Conservation (phyloP, 2,888 invertebrate genomes). For the Hetaerina titia region DNA sequence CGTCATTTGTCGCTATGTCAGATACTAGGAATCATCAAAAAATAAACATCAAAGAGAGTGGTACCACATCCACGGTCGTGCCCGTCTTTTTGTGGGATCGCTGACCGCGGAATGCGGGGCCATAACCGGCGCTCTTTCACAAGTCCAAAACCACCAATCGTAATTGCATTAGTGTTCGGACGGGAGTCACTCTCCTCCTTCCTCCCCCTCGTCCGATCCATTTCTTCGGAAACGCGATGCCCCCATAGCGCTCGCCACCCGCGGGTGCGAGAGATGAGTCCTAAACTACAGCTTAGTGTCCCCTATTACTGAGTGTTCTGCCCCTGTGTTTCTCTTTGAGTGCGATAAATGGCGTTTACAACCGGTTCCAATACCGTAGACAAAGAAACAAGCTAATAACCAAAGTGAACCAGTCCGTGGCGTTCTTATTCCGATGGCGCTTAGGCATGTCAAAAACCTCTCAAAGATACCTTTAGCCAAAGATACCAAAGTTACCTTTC, state of each 20-base stretch:
- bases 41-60: background rate
- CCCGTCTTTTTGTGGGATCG: background rate
- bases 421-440: too few species aligned
- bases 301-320: background rate
- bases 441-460: too few species aligned
- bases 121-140: constrained; percentile 2
- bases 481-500: too few species aligned
- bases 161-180: background rate
- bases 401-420: too few species aligned
- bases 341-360: background rate
- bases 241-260: background rate
- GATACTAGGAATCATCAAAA: background rate
- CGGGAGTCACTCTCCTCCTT: background rate
- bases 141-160: background rate
- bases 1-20: background rate
- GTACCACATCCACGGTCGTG: background rate
- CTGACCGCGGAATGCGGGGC: background rate
- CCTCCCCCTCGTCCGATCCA: background rate
- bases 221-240: background rate
- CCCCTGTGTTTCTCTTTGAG: background rate
- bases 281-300: background rate
- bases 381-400: too few species aligned
- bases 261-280: background rate
- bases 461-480: too few species aligned
- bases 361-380: background rate